Evolutionary conservation across 1,140 invertebrate species (phyloP), one percentile per base, ranked within the genome.

Genomic region (Lepidotrigona ventralis): DNA sequence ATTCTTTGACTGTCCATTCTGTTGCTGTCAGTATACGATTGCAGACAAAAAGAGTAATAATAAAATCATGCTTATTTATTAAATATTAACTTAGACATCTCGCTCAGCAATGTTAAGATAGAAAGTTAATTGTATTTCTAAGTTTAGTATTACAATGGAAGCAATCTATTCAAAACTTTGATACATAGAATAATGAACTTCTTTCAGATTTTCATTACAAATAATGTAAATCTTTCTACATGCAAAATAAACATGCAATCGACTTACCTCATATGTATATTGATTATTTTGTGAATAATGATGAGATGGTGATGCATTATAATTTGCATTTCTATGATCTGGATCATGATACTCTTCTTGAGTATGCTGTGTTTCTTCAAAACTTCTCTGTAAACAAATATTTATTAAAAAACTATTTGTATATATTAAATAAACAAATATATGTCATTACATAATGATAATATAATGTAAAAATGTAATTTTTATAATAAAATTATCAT

Each of bases 261-360:
- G 58, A 91, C 80, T 77, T 90, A 94, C 93, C 89, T 94, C 93
- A 81, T 94, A 94, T 23, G 87, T 83, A 81, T 92, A 93, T 69
- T 92, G 92, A 93, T 91, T 93, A 88, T 92, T 93, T 89, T 91
- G 90, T 70, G 92, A 89, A 82, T 93, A 93, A 89, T 93, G 91
- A 87, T 92, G 92, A 33, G 91, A 86, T 51, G 92, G 90, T 84
- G 92, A 93, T 58, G 91, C 89, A 90, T 90, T 92, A 86, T 94
- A 94, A 91, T 94, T 94, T 79, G 94, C 93, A 87, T 94, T 94
- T 90, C 91, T 92, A 86, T 93, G 92, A 75, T 94, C 94, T 73
- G 91, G 92, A 33, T 94, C 93, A 77, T 93, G 92, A 84, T 93
- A 94, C 74, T 93, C 93, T 75, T 94, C 90, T 53, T 86, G 90